Conservation (phyloP, 2,888 invertebrate species). For the Hymenopus coronatus region DNA sequence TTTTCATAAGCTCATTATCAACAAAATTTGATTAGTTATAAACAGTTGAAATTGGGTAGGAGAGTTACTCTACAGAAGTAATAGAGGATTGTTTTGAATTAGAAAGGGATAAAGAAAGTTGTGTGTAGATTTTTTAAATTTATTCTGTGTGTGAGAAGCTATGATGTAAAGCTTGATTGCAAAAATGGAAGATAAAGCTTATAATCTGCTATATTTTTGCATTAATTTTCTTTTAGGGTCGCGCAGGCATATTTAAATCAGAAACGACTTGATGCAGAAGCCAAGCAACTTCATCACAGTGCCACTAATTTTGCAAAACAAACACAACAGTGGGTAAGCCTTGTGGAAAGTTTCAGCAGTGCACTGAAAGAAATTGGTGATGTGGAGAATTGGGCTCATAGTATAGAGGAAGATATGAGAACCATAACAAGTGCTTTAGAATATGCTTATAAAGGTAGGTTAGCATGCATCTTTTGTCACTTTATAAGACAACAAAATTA, state of each 20-base stretch:
- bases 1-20: no score
- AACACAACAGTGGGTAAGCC: conserved; percentile 93
- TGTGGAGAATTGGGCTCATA: conserved; percentile 97
- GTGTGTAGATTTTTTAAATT: no score
- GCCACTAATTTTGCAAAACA: conserved; percentile 94
- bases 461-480: neutral
- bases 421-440: conserved; percentile 89
- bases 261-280: conserved; percentile 95
- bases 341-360: conserved; percentile 84
- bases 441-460: conserved; percentile 77
- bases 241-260: conserved; percentile 98
- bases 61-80: no score
- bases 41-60: no score
- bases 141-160: no score
- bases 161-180: no score
- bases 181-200: no score
- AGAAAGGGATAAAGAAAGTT: no score
- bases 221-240: conserved; percentile 61
- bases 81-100: no score
- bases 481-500: no score
- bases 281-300: conserved; percentile 90
- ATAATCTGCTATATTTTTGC: no score
- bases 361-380: conserved; percentile 95
- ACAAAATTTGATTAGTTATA: no score
- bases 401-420: conserved; percentile 94